A percentile compares a stretch with the other conserved stretches of the same genome.
Conservation (phyloP, 1,140 invertebrate genomes). For the Drosophila equinoxialis region DNA sequence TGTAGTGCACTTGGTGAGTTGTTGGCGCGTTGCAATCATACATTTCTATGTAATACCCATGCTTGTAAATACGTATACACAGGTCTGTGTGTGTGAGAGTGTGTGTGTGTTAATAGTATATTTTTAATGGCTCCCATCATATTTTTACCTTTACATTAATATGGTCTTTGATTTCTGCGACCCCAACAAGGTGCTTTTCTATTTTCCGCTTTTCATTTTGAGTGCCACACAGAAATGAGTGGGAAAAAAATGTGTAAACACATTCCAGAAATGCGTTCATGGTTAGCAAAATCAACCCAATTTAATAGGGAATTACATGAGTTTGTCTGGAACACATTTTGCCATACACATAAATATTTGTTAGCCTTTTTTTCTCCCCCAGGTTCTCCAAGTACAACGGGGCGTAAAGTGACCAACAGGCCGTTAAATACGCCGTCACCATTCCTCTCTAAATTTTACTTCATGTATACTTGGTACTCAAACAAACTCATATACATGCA, state of each 20-base stretch:
- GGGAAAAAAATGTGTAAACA: neutral
- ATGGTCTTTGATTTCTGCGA: slow-evolving; percentile 43
- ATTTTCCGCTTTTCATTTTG: slow-evolving; percentile 4
- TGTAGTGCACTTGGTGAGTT: slow-evolving; percentile 63
- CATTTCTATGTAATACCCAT: slow-evolving; percentile 8
- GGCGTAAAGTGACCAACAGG: slow-evolving; percentile 76
- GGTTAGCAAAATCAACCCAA: slow-evolving; percentile 4
- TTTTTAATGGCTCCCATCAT: slow-evolving; percentile 33
- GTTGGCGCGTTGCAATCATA: slow-evolving; percentile 59
- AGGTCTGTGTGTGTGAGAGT: neutral
- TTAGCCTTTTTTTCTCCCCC: neutral
- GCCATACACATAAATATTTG: slow-evolving; percentile 9
- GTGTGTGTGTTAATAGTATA: neutral
- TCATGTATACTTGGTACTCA: neutral
- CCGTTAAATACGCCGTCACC: slow-evolving; percentile 57
- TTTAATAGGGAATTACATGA: slow-evolving; percentile 3
- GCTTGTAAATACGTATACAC: too few species aligned
- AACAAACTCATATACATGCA: neutral
- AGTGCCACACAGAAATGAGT: neutral
- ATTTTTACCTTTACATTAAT: slow-evolving; percentile 17
- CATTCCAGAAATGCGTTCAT: neutral
- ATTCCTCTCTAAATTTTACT: neutral
- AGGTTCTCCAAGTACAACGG: slow-evolving; percentile 43
- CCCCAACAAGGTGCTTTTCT: neutral
- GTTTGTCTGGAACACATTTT: slow-evolving; percentile 8